Conservation (phyloP, 53 echinoderm and acorn worm species). For the Glandiceps talaboti region DNA sequence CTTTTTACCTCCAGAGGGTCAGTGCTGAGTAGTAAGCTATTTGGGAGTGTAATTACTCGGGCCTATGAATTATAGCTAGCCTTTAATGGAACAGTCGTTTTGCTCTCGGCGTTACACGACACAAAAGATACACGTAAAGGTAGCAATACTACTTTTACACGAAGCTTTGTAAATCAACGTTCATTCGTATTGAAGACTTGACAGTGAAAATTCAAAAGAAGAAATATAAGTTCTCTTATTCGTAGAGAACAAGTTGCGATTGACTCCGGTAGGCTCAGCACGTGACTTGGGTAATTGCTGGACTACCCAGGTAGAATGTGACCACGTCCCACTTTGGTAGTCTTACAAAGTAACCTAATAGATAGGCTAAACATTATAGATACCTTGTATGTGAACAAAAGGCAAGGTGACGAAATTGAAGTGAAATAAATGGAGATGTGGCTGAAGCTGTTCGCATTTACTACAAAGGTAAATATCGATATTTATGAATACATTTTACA, state of each 20-base stretch:
- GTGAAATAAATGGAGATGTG: too few species aligned
- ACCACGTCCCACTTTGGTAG: too few species aligned
- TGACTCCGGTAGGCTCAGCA: neutral
- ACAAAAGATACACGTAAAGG: neutral
- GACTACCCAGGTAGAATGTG: neutral
- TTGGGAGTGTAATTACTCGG: neutral
- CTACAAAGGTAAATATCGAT: too few species aligned
- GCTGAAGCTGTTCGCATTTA: too few species aligned
- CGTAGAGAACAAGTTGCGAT: neutral
- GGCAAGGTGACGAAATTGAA: too few species aligned
- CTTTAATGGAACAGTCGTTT: neutral
- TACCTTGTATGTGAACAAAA: too few species aligned
- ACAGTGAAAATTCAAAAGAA: neutral
- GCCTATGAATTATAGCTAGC: neutral
- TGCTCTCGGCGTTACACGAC: conserved; percentile 1
- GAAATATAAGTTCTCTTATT: neutral
- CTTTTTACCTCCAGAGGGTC: neutral
- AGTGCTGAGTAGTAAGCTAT: neutral
- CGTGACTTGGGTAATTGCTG: neutral
- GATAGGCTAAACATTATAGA: too few species aligned
- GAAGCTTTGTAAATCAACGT: neutral
- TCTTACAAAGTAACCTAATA: too few species aligned
- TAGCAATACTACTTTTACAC: neutral
- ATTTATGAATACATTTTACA: too few species aligned
- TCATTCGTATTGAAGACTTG: neutral